These are phyloP conservation scores for Mola mola DNA, from an alignment of 2,113 vertebrate species.

Conservation along the genomic window DNA sequence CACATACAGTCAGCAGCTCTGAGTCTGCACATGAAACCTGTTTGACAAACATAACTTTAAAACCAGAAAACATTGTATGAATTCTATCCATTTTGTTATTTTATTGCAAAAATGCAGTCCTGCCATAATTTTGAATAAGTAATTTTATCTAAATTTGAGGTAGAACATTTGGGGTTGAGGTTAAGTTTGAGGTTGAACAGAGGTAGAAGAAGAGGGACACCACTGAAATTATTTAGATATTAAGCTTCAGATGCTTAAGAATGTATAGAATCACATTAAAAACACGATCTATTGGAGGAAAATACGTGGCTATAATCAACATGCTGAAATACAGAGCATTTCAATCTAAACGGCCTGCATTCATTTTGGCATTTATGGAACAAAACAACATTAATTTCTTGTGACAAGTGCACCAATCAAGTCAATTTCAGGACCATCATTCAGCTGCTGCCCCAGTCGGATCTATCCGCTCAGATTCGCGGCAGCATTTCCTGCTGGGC, in stretches of 20 bases:
- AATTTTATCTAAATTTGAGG: too few relatives aligned
- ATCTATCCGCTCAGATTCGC: conserved; percentile 6
- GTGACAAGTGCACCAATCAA: conserved; percentile 17
- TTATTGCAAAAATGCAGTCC: too few relatives aligned
- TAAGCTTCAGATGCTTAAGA: not conserved
- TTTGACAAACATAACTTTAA: too few relatives aligned
- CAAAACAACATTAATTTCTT: not conserved
- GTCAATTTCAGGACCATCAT: not conserved
- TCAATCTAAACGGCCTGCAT: not conserved
- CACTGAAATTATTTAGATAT: too few relatives aligned
- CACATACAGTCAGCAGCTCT: too few relatives aligned
- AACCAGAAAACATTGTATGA: too few relatives aligned
- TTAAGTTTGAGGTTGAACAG: too few relatives aligned
- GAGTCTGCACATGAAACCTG: too few relatives aligned
- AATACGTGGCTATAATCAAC: not conserved
- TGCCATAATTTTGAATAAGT: too few relatives aligned
- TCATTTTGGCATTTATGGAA: not conserved
- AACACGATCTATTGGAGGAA: not conserved
- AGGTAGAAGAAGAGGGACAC: too few relatives aligned
- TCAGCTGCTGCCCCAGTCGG: not conserved
- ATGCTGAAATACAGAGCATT: not conserved
- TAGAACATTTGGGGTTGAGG: too few relatives aligned
- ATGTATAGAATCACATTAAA: not conserved
- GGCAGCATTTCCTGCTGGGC: not conserved
- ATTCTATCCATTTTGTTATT: too few relatives aligned